Base-by-base conservation (phyloP, 2,888 invertebrate genomes). In the Amphipyra berbera region DNA sequence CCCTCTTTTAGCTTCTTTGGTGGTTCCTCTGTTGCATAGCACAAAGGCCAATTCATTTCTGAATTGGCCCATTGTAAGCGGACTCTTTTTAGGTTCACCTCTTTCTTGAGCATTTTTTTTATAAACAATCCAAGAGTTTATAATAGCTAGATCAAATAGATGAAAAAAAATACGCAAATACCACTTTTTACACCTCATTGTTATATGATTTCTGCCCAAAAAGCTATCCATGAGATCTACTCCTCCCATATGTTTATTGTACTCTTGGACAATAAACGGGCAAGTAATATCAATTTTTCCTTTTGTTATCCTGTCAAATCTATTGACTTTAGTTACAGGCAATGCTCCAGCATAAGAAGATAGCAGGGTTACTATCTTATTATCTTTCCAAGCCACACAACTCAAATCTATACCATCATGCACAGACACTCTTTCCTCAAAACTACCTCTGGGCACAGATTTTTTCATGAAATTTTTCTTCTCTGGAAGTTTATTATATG, bases 11-110 rank as follows among this genome's bases (percentile, higher is more conserved):
- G 73, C 75, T 0, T 83, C 79, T 82, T 79, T 81, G 68, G 57
- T 83, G 76, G 82, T 57, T 82, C 83, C 81, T 76, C 12, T 86
- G 78, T 84, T 85, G 76, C 88, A 87, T 59, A 87, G 68, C 61
- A 82, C 82, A 82, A 80, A 81, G 73, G 85, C 83, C 80, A 86
- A 83, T 82, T 76, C 68, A 71, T 73, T 76, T 68, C 67, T 73
- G 58, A 73, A 74, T 81, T 82, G 82, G 65, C 81, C 45, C 79
- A 81, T 81, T 82, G 81, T 82, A 82, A 82, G 81, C 38, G 83
- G 74, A 82, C 76, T 78, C 66, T 84, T 84, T 82, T 84, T 74
- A 52, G 82, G 63, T 81, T 80, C 79, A 81, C 73, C 74, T 8
- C 79, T 82, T 80, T 81, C 72, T 44, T 66, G 48, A 52, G 48